A percentile compares a stretch with the other conserved stretches of the same genome.
phyloP scores from a whole-genome alignment of 2,888 invertebrate genomes.

The Therioaphis trifolii region DNA sequence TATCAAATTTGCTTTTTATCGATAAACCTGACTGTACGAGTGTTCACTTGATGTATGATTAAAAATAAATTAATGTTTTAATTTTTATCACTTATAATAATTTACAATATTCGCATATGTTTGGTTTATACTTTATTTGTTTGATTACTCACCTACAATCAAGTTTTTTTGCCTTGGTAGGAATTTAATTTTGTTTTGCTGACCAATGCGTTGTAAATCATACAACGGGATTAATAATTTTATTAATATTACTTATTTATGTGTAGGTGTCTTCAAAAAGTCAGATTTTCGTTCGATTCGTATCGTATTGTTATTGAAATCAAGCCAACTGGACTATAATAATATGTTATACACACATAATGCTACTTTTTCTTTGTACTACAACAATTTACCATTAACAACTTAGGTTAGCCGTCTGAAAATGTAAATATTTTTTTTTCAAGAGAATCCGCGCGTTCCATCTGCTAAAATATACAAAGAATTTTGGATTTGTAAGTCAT shows the following conservation, averaged over 20 bases:
- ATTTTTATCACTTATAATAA: neutral
- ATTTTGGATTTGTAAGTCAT: slow-evolving; percentile 33
- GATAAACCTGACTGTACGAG: neutral
- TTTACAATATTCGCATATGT: neutral
- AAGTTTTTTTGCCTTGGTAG: neutral
- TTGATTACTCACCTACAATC: neutral
- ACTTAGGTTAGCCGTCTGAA: slow-evolving; percentile 14
- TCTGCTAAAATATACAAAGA: slow-evolving; percentile 18
- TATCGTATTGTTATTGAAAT: slow-evolving; percentile 3
- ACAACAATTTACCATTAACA: slow-evolving; percentile 26
- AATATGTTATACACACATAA: neutral
- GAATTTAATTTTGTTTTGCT: neutral
- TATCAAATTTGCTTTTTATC: slow-evolving; percentile 9
- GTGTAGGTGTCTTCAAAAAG: neutral
- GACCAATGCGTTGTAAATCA: neutral
- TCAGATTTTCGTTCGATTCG: slow-evolving; percentile 14
- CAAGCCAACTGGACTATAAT: neutral
- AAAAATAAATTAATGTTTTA: neutral
- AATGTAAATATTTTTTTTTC: slow-evolving; percentile 24
- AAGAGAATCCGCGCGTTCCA: slow-evolving; percentile 4
- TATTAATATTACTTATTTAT: neutral
- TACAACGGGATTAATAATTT: neutral
- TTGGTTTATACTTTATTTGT: neutral
- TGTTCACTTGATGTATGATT: neutral
- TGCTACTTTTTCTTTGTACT: slow-evolving; percentile 28